Conservation (phyloP, 2,113 vertebrate species). For the Raja brachyura region DNA sequence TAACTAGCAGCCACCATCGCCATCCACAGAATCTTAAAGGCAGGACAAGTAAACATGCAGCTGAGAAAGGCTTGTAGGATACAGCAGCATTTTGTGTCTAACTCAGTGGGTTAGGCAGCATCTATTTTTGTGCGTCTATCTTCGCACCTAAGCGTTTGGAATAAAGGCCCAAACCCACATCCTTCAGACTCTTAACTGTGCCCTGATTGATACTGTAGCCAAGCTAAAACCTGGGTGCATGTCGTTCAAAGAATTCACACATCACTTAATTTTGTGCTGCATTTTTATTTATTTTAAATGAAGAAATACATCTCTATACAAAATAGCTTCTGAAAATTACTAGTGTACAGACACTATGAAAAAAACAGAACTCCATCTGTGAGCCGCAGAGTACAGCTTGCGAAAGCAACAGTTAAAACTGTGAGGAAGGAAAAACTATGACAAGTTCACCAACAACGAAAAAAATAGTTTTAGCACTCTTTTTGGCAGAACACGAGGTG, state of each 20-base stretch:
- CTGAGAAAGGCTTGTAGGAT: too few relatives aligned
- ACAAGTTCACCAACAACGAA: slow-evolving; percentile 68
- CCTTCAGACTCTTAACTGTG: neutral
- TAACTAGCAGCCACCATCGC: too few relatives aligned
- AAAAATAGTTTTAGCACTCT: slow-evolving; percentile 59
- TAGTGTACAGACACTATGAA: slow-evolving; percentile 81
- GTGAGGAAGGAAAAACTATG: slow-evolving; percentile 71
- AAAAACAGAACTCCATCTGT: slow-evolving; percentile 78
- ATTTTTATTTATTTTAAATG: slow-evolving; percentile 73
- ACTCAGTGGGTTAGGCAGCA: too few relatives aligned
- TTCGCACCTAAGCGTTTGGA: neutral
- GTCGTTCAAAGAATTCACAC: neutral
- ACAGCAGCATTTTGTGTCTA: too few relatives aligned
- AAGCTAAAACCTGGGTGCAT: neutral
- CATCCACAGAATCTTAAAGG: too few relatives aligned
- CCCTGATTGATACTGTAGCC: neutral
- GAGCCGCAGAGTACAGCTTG: slow-evolving; percentile 76
- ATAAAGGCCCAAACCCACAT: neutral
- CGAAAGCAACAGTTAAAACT: slow-evolving; percentile 77
- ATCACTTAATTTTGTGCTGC: slow-evolving; percentile 54
- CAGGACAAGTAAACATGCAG: too few relatives aligned
- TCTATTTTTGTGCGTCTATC: too few relatives aligned
- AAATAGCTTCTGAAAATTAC: slow-evolving; percentile 84
- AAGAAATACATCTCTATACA: slow-evolving; percentile 84
- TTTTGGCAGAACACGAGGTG: slow-evolving; percentile 66